Percentiles rank a stretch among this genome's conserved stretches.
Conservation (phyloP, 2,888 invertebrate species). For the Onchidella celtica region DNA sequence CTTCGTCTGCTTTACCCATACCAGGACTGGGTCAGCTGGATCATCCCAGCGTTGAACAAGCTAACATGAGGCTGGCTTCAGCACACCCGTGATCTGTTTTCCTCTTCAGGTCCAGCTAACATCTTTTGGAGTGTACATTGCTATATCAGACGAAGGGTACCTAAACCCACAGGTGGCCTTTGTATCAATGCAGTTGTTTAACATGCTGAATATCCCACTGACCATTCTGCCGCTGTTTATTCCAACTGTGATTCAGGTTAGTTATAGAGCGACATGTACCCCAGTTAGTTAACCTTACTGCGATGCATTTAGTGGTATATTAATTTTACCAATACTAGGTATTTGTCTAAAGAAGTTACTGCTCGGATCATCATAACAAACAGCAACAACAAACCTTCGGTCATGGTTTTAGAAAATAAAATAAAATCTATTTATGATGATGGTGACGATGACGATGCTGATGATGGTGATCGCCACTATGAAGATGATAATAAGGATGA, state of each 20-base stretch:
- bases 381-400: no score
- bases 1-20: no score
- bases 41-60: no score
- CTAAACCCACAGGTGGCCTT: constrained; percentile 91
- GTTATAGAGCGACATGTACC: not conserved
- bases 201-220: constrained; percentile 91
- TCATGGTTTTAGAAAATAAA: no score
- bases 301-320: no score
- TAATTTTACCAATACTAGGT: no score
- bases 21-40: no score
- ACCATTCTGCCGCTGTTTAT: constrained; percentile 84
- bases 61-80: no score
- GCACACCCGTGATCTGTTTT: no score
- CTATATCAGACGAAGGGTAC: constrained; percentile 83
- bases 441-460: not conserved
- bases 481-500: not conserved
- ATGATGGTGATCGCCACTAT: not conserved
- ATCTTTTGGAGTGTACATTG: constrained; percentile 91
- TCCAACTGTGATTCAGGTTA: constrained; percentile 89
- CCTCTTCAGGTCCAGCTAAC: constrained; percentile 87
- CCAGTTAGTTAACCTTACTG: no score
- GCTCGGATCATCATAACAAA: not conserved
- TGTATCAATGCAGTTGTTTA: constrained; percentile 92
- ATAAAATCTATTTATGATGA: not conserved
- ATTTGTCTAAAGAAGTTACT: no score